Conservation (phyloP, 2,113 vertebrate species). For the Poeciliopsis occidentalis region DNA sequence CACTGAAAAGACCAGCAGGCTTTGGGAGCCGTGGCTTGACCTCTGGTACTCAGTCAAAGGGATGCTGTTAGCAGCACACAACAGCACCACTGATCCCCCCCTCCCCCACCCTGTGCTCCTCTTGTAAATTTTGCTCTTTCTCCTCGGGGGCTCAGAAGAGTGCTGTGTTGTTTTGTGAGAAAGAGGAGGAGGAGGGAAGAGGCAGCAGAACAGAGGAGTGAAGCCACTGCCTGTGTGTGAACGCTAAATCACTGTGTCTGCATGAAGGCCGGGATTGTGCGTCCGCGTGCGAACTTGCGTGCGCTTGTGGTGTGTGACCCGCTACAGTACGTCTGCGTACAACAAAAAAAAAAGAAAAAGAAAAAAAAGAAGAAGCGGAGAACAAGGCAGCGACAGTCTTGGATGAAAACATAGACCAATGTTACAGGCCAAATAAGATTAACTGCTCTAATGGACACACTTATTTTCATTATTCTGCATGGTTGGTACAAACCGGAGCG, state of each 20-base stretch:
- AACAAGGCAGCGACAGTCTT: slow-evolving; percentile 70
- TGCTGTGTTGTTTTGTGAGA: slow-evolving; percentile 73
- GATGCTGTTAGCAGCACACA: slow-evolving; percentile 70
- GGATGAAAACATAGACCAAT: slow-evolving; percentile 68
- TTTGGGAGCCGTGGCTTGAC: slow-evolving; percentile 69
- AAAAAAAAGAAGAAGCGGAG: slow-evolving; percentile 65
- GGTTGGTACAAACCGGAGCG: slow-evolving; percentile 44
- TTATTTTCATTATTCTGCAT: slow-evolving; percentile 78
- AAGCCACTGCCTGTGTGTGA: slow-evolving; percentile 66
- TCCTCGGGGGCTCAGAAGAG: slow-evolving; percentile 65
- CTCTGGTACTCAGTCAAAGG: slow-evolving; percentile 69
- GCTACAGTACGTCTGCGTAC: slow-evolving; percentile 57
- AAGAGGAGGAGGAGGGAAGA: slow-evolving; percentile 57
- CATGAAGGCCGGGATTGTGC: slow-evolving; percentile 66
- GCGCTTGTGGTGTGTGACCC: slow-evolving; percentile 41
- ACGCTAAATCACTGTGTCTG: slow-evolving; percentile 63
- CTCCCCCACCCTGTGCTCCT: slow-evolving; percentile 40
- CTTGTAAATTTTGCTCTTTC: slow-evolving; percentile 80
- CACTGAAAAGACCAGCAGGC: slow-evolving; percentile 56
- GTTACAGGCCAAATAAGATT: slow-evolving; percentile 73
- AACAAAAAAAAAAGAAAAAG: slow-evolving; percentile 56
- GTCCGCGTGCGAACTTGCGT: slow-evolving; percentile 33
- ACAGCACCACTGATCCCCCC: slow-evolving; percentile 67
- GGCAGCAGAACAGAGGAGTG: slow-evolving; percentile 62
- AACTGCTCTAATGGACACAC: slow-evolving; percentile 74